phyloP scores from a whole-genome alignment of 2,797 vertebrate species.

The Melanotaenia maccullochi region DNA sequence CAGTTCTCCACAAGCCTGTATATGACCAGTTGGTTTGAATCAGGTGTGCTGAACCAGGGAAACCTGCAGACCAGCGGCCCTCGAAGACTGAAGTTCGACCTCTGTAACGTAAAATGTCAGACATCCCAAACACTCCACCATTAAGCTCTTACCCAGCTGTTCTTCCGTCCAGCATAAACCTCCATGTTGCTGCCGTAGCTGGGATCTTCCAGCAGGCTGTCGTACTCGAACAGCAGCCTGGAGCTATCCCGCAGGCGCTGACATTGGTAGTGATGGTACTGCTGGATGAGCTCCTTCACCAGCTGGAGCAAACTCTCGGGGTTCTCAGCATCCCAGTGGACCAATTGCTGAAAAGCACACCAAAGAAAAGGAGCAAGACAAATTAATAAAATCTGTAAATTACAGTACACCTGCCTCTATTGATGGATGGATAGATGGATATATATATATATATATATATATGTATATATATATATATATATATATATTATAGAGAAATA shows the following conservation, averaged over 20 bases:
- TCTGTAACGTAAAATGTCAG: background rate
- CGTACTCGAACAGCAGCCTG: slow-evolving; percentile 96
- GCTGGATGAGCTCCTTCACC: slow-evolving; percentile 97
- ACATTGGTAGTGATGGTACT: slow-evolving; percentile 97
- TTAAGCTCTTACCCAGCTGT: slow-evolving; percentile 90
- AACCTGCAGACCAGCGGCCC: too few species aligned
- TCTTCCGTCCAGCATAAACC: slow-evolving; percentile 95
- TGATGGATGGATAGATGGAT: too few species aligned
- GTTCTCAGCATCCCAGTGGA: slow-evolving; percentile 91
- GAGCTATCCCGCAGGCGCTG: slow-evolving; percentile 94
- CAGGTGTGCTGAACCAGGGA: too few species aligned
- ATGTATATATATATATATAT: too few species aligned
- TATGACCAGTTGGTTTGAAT: too few species aligned
- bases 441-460: too few species aligned
- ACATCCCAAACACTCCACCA: background rate
- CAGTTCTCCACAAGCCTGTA: too few species aligned
- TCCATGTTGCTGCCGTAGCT: slow-evolving; percentile 95
- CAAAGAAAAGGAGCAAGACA: slow-evolving; percentile 2
- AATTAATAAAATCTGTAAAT: background rate
- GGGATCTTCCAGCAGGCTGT: slow-evolving; percentile 94
- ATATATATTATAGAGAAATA: too few species aligned
- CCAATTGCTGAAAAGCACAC: slow-evolving; percentile 86
- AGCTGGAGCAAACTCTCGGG: slow-evolving; percentile 93
- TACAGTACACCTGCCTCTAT: background rate
- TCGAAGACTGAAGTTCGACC: too few species aligned